phyloP scores from a whole-genome alignment of 2,797 vertebrate species.

The Todus mexicanus region DNA sequence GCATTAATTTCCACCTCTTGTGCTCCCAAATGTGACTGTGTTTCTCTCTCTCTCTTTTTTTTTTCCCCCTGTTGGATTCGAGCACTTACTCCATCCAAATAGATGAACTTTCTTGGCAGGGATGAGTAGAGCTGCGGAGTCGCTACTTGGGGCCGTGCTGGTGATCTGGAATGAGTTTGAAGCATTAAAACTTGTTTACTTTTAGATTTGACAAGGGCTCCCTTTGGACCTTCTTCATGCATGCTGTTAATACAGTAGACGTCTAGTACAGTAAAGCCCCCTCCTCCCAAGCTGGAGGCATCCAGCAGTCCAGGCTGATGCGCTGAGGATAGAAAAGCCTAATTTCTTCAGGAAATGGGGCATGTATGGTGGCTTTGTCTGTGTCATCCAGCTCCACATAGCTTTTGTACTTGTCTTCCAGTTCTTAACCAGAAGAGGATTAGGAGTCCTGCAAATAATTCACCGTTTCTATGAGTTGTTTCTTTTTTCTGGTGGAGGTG shows the following conservation, averaged over 20 bases:
- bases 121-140: background rate
- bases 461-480: accelerated
- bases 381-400: background rate
- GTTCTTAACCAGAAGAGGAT: background rate
- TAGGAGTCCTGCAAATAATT: background rate
- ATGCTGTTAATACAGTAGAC: background rate
- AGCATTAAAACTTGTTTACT: slow-evolving; percentile 10
- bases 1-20: slow-evolving; percentile 34
- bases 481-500: background rate
- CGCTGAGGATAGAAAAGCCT: background rate
- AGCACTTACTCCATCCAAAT: background rate
- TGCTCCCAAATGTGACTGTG: slow-evolving; percentile 11
- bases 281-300: background rate
- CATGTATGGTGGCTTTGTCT: background rate
- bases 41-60: background rate
- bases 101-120: slow-evolving; percentile 37
- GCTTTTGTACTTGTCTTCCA: background rate
- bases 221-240: background rate
- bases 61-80: background rate
- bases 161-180: slow-evolving; percentile 28
- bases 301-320: background rate
- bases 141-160: background rate
- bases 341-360: background rate
- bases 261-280: background rate
- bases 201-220: background rate